Percentiles rank a stretch among this genome's conserved stretches.
phyloP scores from a whole-genome alignment of 2,797 vertebrate species.

The Alectoris magna region DNA sequence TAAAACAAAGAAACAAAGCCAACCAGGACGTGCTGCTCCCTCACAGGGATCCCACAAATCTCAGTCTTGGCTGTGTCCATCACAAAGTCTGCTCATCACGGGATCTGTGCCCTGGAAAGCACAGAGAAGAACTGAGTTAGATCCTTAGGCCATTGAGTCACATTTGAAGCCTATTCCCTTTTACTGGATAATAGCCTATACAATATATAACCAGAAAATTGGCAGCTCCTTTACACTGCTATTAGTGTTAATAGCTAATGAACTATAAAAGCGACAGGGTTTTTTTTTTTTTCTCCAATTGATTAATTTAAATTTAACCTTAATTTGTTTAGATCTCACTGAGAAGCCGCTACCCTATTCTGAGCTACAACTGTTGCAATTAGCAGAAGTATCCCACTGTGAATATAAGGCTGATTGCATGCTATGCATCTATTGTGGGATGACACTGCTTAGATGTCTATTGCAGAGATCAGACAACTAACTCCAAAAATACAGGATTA shows the following conservation, averaged over 20 bases:
- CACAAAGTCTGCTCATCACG: neutral
- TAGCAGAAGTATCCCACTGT: conserved; percentile 38
- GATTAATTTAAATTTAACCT: conserved; percentile 47
- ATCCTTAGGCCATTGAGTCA: neutral
- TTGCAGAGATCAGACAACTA: neutral
- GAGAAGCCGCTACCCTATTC: conserved; percentile 31
- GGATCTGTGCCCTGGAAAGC: neutral
- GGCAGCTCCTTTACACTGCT: conserved; percentile 4
- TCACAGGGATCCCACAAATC: neutral
- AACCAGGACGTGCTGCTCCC: neutral
- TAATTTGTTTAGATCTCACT: conserved; percentile 60
- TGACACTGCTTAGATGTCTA: neutral
- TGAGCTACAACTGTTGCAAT: conserved; percentile 46
- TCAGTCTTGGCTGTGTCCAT: neutral
- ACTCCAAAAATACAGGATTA: neutral
- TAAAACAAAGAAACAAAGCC: conserved; percentile 10
- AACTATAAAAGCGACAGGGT: conserved; percentile 15
- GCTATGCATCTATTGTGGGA: neutral
- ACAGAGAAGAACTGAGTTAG: neutral
- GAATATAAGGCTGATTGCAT: neutral
- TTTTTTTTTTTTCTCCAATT: neutral
- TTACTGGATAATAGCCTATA: neutral
- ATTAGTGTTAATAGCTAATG: conserved; percentile 40
- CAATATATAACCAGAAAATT: conserved; percentile 23
- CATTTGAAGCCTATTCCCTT: neutral